These are phyloP conservation scores for Semnornis frantzii DNA, from an alignment of 2,113 vertebrate genomes.

Conservation along the genomic window DNA sequence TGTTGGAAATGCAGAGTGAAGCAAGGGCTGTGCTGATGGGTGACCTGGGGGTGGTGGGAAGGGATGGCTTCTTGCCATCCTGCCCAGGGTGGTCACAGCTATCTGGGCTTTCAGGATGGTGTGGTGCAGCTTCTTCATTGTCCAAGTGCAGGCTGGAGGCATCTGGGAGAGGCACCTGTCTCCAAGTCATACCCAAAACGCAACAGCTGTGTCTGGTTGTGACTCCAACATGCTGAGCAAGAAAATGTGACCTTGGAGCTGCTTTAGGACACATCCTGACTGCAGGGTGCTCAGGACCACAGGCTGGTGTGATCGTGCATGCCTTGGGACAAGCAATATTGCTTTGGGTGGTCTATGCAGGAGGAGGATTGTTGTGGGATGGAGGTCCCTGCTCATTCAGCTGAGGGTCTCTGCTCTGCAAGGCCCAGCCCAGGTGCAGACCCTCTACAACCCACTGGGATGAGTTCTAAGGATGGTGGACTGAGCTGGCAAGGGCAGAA, in stretches of 20 bases:
- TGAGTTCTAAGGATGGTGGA: accelerated
- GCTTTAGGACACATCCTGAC: background rate
- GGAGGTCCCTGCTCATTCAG: background rate
- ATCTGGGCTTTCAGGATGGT: background rate
- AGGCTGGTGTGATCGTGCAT: accelerated
- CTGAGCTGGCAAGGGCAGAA: background rate
- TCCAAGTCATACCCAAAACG: background rate
- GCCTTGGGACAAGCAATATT: accelerated
- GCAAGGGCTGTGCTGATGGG: background rate
- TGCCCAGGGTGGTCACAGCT: background rate
- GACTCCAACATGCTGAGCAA: background rate
- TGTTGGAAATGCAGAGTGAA: background rate
- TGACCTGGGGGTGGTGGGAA: background rate
- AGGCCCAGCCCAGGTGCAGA: background rate
- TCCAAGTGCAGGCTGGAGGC: background rate
- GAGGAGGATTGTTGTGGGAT: background rate
- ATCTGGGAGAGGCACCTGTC: background rate
- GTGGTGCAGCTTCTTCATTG: no score
- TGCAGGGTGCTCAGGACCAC: background rate
- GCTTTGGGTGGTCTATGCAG: accelerated
- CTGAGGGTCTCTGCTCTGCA: background rate
- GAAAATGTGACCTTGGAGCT: background rate
- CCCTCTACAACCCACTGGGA: background rate
- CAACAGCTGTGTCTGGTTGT: background rate
- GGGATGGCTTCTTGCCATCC: background rate